Evolutionary conservation across 1,140 invertebrate genomes (phyloP), one percentile per base, ranked within the genome.

Genomic region (Nylanderia fulva): DNA sequence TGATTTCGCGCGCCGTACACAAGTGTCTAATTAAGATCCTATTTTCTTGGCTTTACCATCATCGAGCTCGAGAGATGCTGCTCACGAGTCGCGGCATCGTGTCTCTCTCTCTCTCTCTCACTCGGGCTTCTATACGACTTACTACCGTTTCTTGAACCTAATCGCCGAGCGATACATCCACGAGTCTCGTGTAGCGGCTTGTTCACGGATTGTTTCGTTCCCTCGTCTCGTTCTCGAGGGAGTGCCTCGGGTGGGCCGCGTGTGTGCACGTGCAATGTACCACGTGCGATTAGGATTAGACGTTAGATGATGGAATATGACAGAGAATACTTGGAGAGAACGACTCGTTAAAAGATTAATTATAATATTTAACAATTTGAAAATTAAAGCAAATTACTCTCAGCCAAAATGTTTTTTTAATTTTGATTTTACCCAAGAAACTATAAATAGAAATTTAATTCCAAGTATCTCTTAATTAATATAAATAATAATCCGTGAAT

Each of bases 151-250:
- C 69, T 79, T 58, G 71, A 86, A 89, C 86, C 87, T 89, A 89
- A 89, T 89, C 88, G 85, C 36, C 60, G 48, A 52, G 75, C 54
- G 87, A 89, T 86, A 84, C 88, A 89, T 89, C 88, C 87, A 64
- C 72, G 71, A 86, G 87, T n/a, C 61, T 36, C 85, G 88, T 89
- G 88, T 89, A 89, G 75, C 42, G 69, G 88, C 88, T 89, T 90
- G 88, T 89, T 90, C 85, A 86, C 88, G 85, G 82, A 89, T 89
- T 89, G 88, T 89, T 86, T 86, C 86, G 76, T 83, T 86, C 64
- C 60, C 29, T 33, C 60, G 56, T 80, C 21, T 56, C 42, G 39
- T 21, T 60, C 42, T 85, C 68, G 60, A 58, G 85, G 74, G 77
- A 54, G 66, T 82, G 64, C 77, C 64, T 21, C 24, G 76, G 29